phyloP scores from a whole-genome alignment of 2,797 vertebrate species.

The Hypotaenidia philippensis region DNA sequence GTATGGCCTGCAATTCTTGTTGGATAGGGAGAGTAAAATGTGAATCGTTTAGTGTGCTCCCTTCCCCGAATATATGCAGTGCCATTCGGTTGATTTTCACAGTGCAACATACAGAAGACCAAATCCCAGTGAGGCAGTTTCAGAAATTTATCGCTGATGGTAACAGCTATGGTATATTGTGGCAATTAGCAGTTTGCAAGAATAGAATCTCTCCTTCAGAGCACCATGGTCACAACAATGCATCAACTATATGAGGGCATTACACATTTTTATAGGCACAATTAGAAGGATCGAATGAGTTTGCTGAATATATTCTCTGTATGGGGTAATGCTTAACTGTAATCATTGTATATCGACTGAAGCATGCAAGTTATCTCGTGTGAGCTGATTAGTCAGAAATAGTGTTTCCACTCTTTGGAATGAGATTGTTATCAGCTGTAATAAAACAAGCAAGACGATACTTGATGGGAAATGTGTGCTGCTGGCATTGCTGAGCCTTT shows the following conservation, averaged over 20 bases:
- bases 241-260: conserved; percentile 48
- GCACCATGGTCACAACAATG: conserved; percentile 9
- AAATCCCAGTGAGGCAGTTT: not conserved
- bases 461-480: conserved; percentile 10
- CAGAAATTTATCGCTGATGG: conserved; percentile 12
- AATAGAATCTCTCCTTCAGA: conserved; percentile 28
- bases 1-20: not conserved
- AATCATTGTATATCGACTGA: not conserved
- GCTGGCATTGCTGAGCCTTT: rapidly evolving
- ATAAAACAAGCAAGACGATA: not conserved
- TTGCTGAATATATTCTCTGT: conserved; percentile 16
- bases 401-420: conserved; percentile 32
- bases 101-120: not conserved
- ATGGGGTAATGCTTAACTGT: conserved; percentile 20
- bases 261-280: conserved; percentile 44
- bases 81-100: not conserved
- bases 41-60: not conserved
- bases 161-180: conserved; percentile 12
- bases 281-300: conserved; percentile 51
- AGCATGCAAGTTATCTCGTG: not conserved
- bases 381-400: conserved; percentile 49
- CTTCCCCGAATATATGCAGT: not conserved
- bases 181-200: conserved; percentile 34
- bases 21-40: not conserved
- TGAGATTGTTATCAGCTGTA: conserved; percentile 32